Conservation (phyloP, 1,140 invertebrate species). For the Lerema accius region DNA sequence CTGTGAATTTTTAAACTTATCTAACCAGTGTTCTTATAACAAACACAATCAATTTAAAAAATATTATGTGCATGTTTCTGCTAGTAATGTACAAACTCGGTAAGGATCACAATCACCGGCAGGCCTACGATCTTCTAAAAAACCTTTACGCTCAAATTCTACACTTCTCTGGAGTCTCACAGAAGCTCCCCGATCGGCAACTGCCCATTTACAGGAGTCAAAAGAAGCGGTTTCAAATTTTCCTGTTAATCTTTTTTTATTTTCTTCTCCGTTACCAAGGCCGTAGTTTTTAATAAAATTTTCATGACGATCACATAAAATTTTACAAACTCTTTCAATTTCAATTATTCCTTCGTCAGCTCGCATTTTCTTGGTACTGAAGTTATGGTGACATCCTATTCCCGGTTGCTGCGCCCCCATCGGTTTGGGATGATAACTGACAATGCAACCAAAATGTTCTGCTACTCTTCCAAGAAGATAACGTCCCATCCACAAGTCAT, state of each 20-base stretch:
- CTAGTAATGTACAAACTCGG: conserved; percentile 87
- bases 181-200: conserved; percentile 90
- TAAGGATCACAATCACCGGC: conserved; percentile 98
- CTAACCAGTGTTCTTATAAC: conserved; percentile 23
- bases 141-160: conserved; percentile 92
- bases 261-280: conserved; percentile 90
- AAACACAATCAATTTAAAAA: conserved; percentile 2
- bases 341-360: conserved; percentile 87
- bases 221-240: conserved; percentile 93
- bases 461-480: conserved; percentile 93
- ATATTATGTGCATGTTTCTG: conserved; percentile 67
- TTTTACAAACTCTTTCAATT: conserved; percentile 91
- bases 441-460: conserved; percentile 96
- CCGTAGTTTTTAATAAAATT: conserved; percentile 96
- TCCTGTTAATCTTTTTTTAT: conserved; percentile 92
- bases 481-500: conserved; percentile 95
- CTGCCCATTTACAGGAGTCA: conserved; percentile 88
- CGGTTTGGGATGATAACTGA: conserved; percentile 94
- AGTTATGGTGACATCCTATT: conserved; percentile 95
- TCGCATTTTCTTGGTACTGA: conserved; percentile 95
- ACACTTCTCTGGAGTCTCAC: conserved; percentile 91
- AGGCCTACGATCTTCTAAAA: conserved; percentile 96
- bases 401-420: conserved; percentile 96
- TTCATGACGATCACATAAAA: conserved; percentile 90
- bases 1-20: neutral